Evolutionary conservation across 2,113 vertebrate species (phyloP).

Genomic region (Pangasianodon gigas): DNA sequence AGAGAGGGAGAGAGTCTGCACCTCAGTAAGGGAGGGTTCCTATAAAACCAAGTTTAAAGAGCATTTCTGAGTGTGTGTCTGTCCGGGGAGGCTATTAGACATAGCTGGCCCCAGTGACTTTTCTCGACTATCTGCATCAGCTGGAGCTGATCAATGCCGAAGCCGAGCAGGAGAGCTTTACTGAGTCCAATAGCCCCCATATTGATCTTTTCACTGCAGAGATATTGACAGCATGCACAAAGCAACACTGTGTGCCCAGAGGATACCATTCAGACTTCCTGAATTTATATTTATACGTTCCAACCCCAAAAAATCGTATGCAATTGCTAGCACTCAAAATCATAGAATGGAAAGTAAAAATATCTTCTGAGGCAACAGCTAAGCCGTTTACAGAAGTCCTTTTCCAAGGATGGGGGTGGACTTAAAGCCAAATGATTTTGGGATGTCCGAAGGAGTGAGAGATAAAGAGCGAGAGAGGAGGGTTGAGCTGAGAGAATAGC

Average conservation of each 20-base stretch:
- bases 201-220: conserved; percentile 43
- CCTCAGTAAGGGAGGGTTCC: conserved; percentile 12
- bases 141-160: conserved; percentile 30
- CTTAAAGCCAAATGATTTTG: conserved; percentile 28
- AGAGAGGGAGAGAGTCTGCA: neutral
- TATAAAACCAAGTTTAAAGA: conserved; percentile 18
- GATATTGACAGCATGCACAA: conserved; percentile 44
- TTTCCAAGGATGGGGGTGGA: conserved; percentile 20
- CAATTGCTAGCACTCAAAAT: conserved; percentile 32
- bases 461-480: conserved; percentile 32
- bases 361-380: conserved; percentile 16
- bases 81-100: neutral
- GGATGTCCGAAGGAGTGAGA: conserved; percentile 19
- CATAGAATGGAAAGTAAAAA: conserved; percentile 32
- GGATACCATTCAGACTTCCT: conserved; percentile 22
- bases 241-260: conserved; percentile 24
- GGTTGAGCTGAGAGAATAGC: conserved; percentile 37
- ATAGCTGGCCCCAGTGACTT: neutral
- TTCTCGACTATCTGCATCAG: conserved; percentile 25
- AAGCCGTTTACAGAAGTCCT: conserved; percentile 26
- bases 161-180: conserved; percentile 6
- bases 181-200: conserved; percentile 23
- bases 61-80: neutral
- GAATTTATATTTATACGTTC: conserved; percentile 19
- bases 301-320: neutral